These are phyloP conservation scores for Kryphioiulus occultus DNA, from an alignment of 2,888 invertebrate genomes.

Conservation along the genomic window DNA sequence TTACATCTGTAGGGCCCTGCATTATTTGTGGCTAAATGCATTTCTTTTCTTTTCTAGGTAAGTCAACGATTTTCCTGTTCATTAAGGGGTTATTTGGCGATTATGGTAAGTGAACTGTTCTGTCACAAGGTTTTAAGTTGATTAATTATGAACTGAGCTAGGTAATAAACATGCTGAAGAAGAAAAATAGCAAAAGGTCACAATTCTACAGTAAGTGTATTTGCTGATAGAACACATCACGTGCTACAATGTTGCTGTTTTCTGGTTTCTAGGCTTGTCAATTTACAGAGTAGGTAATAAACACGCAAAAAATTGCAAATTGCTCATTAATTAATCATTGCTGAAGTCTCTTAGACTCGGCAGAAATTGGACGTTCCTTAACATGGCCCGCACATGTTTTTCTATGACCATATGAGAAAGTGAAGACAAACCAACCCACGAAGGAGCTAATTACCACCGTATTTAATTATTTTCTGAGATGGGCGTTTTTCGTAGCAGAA, in stretches of 20 bases:
- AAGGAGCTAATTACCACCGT: background rate
- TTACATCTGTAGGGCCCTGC: too few species aligned
- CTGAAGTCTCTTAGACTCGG: background rate
- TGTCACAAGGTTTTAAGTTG: too few species aligned
- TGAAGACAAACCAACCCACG: background rate
- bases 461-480: background rate
- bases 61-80: background rate
- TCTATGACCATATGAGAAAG: background rate
- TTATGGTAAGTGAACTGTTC: background rate
- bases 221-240: too few species aligned
- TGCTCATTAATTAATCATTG: background rate
- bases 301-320: background rate
- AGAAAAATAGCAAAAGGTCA: too few species aligned
- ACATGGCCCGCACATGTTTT: background rate
- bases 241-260: too few species aligned
- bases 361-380: background rate
- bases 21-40: too few species aligned
- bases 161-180: too few species aligned
- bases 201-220: too few species aligned
- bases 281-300: background rate
- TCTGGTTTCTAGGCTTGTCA: background rate
- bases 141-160: too few species aligned
- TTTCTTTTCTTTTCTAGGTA: conserved; percentile 1
- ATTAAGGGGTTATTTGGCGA: background rate
- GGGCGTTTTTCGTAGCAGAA: background rate